Conservation (phyloP, 2,888 invertebrate species). For the Calliphora vomitoria region DNA sequence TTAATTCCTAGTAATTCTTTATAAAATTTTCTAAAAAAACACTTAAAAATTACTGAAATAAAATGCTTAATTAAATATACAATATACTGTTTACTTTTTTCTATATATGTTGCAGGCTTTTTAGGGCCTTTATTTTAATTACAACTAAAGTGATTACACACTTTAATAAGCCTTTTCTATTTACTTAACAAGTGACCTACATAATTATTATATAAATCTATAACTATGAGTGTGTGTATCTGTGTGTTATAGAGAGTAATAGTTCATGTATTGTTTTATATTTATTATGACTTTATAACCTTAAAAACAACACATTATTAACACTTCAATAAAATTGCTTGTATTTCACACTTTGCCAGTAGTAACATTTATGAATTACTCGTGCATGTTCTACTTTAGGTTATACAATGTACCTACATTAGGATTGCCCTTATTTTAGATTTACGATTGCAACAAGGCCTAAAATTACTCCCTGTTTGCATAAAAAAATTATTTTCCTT, state of each 20-base stretch:
- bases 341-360: slow-evolving; percentile 1
- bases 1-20: too few relatives aligned
- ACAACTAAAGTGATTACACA: slow-evolving; percentile 10
- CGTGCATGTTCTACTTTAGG: slow-evolving; percentile 17
- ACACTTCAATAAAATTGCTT: slow-evolving; percentile 55
- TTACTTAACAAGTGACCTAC: slow-evolving; percentile 38
- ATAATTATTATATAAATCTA: background rate
- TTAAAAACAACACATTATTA: slow-evolving; percentile 53
- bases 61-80: too few relatives aligned
- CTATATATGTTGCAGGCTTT: too few relatives aligned
- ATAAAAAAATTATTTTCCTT: too few relatives aligned
- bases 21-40: too few relatives aligned
- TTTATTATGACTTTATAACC: slow-evolving; percentile 53
- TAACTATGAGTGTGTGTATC: background rate
- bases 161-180: slow-evolving; percentile 12
- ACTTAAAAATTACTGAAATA: too few relatives aligned
- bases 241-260: slow-evolving; percentile 3
- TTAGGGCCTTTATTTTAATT: slow-evolving; percentile 20
- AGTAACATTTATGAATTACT: slow-evolving; percentile 1
- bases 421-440: too few relatives aligned
- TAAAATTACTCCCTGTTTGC: too few relatives aligned
- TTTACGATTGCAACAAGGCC: too few relatives aligned
- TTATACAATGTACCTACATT: background rate
- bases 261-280: slow-evolving; percentile 30
- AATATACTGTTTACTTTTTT: too few relatives aligned